These are phyloP conservation scores for Siniperca scherzeri DNA, from an alignment of 2,797 vertebrate species.

Conservation along the genomic window DNA sequence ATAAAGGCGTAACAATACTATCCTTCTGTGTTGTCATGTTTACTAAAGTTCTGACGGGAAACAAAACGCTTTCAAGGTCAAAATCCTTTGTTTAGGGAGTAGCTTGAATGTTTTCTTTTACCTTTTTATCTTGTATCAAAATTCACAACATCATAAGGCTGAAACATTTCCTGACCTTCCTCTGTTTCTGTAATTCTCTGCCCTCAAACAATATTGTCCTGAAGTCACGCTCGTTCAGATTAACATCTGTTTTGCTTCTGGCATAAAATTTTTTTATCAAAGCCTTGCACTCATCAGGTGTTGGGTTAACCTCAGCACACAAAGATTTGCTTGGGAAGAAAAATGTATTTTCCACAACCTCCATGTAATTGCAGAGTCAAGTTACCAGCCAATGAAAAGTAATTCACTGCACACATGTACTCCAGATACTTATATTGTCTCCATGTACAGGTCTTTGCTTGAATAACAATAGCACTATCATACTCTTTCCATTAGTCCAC, in stretches of 20 bases:
- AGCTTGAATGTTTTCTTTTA: conserved; percentile 17
- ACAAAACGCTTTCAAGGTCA: conserved; percentile 10
- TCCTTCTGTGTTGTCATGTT: conserved; percentile 3
- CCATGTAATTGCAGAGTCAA: background rate
- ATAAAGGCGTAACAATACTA: background rate
- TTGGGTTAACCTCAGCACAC: background rate
- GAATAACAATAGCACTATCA: background rate
- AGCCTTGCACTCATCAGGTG: background rate
- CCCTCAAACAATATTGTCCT: background rate
- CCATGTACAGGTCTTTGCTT: background rate
- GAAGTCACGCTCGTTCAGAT: background rate
- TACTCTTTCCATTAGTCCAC: background rate
- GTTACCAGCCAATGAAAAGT: background rate
- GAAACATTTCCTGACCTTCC: conserved; percentile 9
- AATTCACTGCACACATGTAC: background rate
- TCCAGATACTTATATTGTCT: background rate
- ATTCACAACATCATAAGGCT: conserved; percentile 28
- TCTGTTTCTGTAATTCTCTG: conserved; percentile 19
- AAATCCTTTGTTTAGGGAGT: conserved; percentile 16
- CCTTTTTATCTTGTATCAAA: conserved; percentile 26
- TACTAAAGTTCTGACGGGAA: background rate
- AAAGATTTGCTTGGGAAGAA: background rate
- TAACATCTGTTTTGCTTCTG: conserved; percentile 16
- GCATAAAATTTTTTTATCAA: background rate
- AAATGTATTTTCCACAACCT: conserved; percentile 16